Base-by-base conservation (phyloP, 2,113 vertebrate genomes). In the Pachycephala philippinensis region DNA sequence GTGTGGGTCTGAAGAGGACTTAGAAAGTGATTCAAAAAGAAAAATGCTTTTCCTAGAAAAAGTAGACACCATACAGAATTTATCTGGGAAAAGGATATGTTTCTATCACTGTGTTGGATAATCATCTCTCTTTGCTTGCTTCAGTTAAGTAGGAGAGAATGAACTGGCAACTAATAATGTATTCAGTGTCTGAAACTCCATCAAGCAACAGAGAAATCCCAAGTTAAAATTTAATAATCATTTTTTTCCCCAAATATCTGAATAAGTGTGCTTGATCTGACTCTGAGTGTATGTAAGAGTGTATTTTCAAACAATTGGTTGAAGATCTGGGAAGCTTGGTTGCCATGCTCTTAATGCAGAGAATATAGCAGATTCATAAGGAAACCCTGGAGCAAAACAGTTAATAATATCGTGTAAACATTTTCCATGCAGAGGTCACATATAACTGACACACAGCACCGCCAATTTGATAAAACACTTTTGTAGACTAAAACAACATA, bases 391-490 rank as follows among this genome's bases (percentile, higher is more conserved):
- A 98, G 98, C 97, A 97, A 98, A 98, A 97, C 93, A 97, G 98
- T 98, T 98, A 97, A 97, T 98, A 98, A 97, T 98, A 90, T 97
- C 95, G 13, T 98, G 98, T 98, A 98, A 97, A 98, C 98, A 98
- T 98, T 98, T 98, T 98, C 97, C 95, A 97, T 97, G 97, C 98
- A 98, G 97, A 84, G 98, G 97, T 91, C 96, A 92, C 90, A 96
- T 98, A 98, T 98, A 98, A 98, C 95, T 98, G 98, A 98, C 98
- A 98, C 96, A 96, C 94, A 96, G 97, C 96, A 96, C 93, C 92
- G 92, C 81, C 44, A 10, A 92, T 97, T 98, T 98, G 97, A 98
- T 98, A 98, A 98, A 98, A 98, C 98, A 98, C 96, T 98, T 94
- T 63, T 95, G 97, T 97, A 95, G 95, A 97, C 96, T 97, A 98